These are phyloP conservation scores for Nannospalax galili DNA, from an alignment of 2,113 vertebrate species.

Conservation along the genomic window DNA sequence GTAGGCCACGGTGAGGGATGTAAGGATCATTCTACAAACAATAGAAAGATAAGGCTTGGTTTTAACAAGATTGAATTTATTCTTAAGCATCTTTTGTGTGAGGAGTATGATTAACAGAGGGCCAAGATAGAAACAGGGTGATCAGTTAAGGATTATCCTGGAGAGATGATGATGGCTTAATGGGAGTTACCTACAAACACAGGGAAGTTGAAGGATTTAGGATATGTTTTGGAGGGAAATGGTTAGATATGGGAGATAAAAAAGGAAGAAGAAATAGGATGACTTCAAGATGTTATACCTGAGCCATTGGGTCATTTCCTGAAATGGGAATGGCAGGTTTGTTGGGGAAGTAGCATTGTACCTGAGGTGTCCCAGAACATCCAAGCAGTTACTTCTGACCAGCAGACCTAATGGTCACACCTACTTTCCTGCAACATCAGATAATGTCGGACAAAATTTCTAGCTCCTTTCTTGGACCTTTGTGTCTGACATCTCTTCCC, in stretches of 20 bases:
- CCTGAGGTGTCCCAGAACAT: not conserved
- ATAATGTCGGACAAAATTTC: not conserved
- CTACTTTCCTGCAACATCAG: not conserved
- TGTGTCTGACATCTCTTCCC: not conserved
- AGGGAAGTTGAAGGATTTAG: not conserved
- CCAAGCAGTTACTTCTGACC: not conserved
- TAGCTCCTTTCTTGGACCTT: not conserved
- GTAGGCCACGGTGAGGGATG: not conserved
- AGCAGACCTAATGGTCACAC: not conserved
- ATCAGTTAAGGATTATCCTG: not conserved
- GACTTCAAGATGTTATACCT: not conserved
- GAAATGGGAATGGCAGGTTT: not conserved
- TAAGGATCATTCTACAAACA: not conserved
- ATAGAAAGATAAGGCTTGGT: not conserved
- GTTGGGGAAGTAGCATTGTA: not conserved
- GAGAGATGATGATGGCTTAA: not conserved
- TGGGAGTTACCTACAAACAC: not conserved
- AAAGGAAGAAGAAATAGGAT: not conserved
- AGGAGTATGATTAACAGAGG: not conserved
- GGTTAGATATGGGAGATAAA: not conserved
- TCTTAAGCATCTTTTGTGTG: not conserved
- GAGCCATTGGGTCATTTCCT: not conserved
- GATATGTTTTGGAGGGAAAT: not conserved
- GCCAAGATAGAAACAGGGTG: not conserved
- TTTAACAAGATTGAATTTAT: conserved; percentile 8